Base-by-base conservation (phyloP, 2,797 vertebrate genomes). In the Erethizon dorsatum region DNA sequence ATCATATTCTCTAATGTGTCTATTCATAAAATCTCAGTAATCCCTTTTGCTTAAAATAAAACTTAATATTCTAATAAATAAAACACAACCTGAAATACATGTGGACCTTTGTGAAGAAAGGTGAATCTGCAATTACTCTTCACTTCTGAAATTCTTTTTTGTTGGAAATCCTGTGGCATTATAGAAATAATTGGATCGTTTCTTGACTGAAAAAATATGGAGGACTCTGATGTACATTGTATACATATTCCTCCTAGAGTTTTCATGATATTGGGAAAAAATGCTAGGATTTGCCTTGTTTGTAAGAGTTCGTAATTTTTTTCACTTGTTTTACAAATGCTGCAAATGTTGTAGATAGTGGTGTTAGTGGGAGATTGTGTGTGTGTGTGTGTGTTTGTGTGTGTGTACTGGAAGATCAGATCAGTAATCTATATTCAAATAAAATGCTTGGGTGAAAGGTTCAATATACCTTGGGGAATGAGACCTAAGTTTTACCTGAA, bases 401-500 rank as follows among this genome's bases (percentile, higher is more conserved):
- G 63, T 67, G 22, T 83, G 56, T 71, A 12, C 47, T 83, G 24
- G 63, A 87, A 65, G 79, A n/a, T 31, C 54, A 82, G 28, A 69
- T 61, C 15, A 67, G 0, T 5, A 67, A 90, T 82, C 18, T 22
- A 82, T 22, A 86, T n/a, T 69, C 17, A 95, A 75, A 87, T 92
- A 88, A 97, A 96, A 91, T 89, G 24, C 8, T 92, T 63, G 54
- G 4, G 8, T 93, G n/a, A 47, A 92, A 26, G 22, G 15, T 12
- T 31, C 52, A n/a, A 14, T 12, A 45, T 65, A 33, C 14, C 8
- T 65, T 18, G 7, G 54, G 3, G 0, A 89, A 94, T 85, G 7
- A 56, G 1, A 28, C 33, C 80, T 11, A 26, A 87, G 28, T 97
- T 97, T 94, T 89, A 96, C 52, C 45, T 5, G 65, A 94, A 93